Evolutionary conservation across 1,140 invertebrate genomes (phyloP).

Genomic region (Nylanderia fulva): DNA sequence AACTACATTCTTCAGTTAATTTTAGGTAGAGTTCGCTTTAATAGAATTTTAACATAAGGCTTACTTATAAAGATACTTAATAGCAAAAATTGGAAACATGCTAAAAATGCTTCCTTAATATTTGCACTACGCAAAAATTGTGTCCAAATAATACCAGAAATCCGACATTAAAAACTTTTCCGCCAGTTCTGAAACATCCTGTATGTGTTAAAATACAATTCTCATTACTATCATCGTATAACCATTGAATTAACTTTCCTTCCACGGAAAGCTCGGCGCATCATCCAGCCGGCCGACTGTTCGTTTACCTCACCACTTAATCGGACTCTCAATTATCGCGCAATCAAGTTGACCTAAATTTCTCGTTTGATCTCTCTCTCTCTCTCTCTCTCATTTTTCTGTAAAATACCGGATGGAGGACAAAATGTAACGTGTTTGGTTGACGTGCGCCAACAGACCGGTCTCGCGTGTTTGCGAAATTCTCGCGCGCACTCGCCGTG

Average conservation of each 20-base stretch:
- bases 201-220: neutral
- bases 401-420: slow-evolving; percentile 41
- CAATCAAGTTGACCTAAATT: slow-evolving; percentile 63
- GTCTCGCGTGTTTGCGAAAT: slow-evolving; percentile 58
- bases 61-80: too few species aligned
- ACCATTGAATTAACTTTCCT: neutral
- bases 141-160: too few species aligned
- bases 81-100: too few species aligned
- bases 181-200: too few species aligned
- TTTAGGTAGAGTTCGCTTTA: too few species aligned
- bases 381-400: too few species aligned
- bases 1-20: too few species aligned
- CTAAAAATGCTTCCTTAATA: too few species aligned
- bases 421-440: slow-evolving; percentile 48
- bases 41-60: too few species aligned
- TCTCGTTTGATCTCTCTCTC: slow-evolving; percentile 34
- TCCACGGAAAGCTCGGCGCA: slow-evolving; percentile 22
- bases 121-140: too few species aligned
- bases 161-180: too few species aligned
- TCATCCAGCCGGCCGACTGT: slow-evolving; percentile 46
- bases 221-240: neutral
- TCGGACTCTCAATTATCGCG: slow-evolving; percentile 57
- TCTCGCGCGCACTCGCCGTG: slow-evolving; percentile 40
- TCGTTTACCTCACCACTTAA: slow-evolving; percentile 52
- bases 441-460: slow-evolving; percentile 38